Evolutionary conservation across 2,888 invertebrate genomes (phyloP).

Genomic region (Andrena trimmerana): DNA sequence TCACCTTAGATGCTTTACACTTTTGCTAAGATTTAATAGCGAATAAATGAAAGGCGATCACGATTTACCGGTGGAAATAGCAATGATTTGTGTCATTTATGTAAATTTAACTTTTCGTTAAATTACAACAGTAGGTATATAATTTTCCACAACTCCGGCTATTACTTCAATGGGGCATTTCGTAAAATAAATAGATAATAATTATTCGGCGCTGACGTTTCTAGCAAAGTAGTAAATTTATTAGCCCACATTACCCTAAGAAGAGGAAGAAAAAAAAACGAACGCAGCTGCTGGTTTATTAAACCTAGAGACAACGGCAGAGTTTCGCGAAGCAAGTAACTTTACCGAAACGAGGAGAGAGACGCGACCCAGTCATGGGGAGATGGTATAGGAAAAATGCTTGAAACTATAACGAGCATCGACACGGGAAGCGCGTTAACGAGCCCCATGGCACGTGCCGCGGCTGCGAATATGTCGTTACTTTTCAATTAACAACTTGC

Average conservation of each 20-base stretch:
- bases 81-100: no score
- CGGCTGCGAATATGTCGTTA: constrained; percentile 1
- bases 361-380: neutral
- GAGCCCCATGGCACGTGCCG: constrained; percentile 14
- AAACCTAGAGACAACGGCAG: neutral
- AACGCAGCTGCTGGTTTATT: neutral
- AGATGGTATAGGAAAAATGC: neutral
- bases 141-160: no score
- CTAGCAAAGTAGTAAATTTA: no score
- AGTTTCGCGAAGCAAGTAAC: neutral
- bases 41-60: no score
- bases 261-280: neutral
- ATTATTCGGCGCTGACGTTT: no score
- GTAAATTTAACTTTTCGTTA: no score
- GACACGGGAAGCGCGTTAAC: constrained; percentile 14
- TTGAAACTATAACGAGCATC: constrained; percentile 23
- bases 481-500: constrained; percentile 9
- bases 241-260: neutral
- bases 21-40: no score
- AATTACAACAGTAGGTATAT: no score
- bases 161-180: no score
- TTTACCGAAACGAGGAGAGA: neutral
- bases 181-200: no score
- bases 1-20: no score
- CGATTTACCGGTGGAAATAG: no score